Percentiles rank a stretch among this genome's conserved stretches.
Evolutionary conservation across 53 echinoderm and acorn worm species (phyloP).

Genomic region (Mesocentrotus franciscanus): DNA sequence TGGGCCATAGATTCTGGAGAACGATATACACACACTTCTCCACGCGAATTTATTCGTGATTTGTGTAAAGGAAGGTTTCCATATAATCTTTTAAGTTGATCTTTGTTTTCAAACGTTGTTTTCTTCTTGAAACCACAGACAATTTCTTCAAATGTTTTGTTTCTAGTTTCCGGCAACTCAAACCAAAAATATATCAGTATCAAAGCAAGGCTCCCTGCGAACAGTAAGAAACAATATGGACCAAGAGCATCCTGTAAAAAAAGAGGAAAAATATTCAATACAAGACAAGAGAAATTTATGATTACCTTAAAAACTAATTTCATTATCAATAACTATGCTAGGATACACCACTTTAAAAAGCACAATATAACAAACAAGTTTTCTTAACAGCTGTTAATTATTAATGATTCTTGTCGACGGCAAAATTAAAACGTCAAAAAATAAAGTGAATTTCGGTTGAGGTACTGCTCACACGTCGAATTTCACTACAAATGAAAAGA

Average conservation of each 20-base stretch:
- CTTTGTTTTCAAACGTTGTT: neutral
- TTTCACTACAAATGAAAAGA: too few species aligned
- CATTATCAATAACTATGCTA: too few species aligned
- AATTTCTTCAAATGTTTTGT: slow-evolving; percentile 73
- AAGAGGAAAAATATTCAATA: neutral
- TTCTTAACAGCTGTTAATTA: too few species aligned
- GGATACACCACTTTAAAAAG: too few species aligned
- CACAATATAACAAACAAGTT: too few species aligned
- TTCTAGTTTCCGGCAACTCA: slow-evolving; percentile 70
- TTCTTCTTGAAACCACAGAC: neutral
- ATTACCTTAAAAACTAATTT: too few species aligned
- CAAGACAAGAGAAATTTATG: too few species aligned
- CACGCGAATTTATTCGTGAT: neutral
- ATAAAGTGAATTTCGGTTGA: too few species aligned
- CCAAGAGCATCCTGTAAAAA: slow-evolving; percentile 55
- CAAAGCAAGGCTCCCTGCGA: slow-evolving; percentile 50
- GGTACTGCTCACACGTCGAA: too few species aligned
- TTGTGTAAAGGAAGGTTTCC: neutral
- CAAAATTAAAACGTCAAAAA: too few species aligned
- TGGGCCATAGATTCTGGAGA: too few species aligned
- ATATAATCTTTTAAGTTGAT: neutral
- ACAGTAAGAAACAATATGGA: slow-evolving; percentile 64
- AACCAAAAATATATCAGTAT: slow-evolving; percentile 59
- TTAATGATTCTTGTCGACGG: too few species aligned
- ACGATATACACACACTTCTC: neutral